Percentiles rank a stretch among this genome's conserved stretches.
Conservation (phyloP, 2,888 invertebrate genomes). For the Melinopterus prodromus region DNA sequence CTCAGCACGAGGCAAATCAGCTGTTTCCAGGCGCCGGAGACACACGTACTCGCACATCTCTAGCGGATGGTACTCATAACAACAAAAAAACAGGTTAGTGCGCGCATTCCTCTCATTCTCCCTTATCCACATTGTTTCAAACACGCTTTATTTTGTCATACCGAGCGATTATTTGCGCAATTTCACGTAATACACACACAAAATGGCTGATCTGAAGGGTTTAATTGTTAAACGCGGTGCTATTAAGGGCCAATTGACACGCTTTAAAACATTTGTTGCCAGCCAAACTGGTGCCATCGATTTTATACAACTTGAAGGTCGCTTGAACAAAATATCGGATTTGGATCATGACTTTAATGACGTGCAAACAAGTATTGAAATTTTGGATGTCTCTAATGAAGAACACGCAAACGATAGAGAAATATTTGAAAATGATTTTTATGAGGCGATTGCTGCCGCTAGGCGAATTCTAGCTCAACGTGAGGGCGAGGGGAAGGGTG, state of each 20-base stretch:
- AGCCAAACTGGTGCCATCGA: not conserved
- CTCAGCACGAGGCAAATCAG: not conserved
- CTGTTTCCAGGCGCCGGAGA: not conserved
- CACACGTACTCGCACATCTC: not conserved
- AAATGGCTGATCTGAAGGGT: not conserved
- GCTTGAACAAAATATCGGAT: not conserved
- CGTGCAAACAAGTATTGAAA: not conserved
- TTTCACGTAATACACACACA: not conserved
- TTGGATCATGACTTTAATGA: not conserved
- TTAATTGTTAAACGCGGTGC: not conserved
- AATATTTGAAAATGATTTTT: not conserved
- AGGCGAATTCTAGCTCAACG: not conserved
- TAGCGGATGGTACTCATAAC: not conserved
- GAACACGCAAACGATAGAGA: not conserved
- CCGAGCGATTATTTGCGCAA: not conserved
- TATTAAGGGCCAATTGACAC: conserved; percentile 4
- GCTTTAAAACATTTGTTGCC: not conserved
- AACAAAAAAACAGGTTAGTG: not conserved
- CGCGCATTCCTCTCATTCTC: not conserved
- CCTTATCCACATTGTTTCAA: not conserved
- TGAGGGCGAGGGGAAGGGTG: not conserved
- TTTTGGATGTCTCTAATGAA: not conserved
- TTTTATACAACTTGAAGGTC: not conserved
- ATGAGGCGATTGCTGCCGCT: not conserved
- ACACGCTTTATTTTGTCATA: not conserved